Evolutionary conservation across 2,888 invertebrate species (phyloP), one percentile per base, ranked within the genome.

Genomic region (Dicranocentrus wangi): DNA sequence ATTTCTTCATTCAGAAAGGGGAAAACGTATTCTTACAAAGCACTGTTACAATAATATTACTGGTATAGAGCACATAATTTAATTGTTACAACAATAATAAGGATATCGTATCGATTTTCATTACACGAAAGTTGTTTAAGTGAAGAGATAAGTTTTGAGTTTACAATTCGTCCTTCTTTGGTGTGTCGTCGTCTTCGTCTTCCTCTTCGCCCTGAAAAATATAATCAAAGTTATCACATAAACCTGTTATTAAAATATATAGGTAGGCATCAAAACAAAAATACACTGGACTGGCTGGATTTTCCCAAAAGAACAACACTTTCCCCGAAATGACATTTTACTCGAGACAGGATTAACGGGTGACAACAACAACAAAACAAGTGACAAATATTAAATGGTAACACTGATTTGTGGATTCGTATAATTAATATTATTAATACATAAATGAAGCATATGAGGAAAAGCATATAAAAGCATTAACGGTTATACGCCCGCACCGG

Each of bases 121-220:
- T 61, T 61, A 61, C 19, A 32, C 61, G 65, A 42, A 13, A 42
- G 21, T 19, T 65, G 13, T 23, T 3, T 42, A 65, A 42, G 23
- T 28, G 3, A 61, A 61, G 21, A 28, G 28, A 72, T 43, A 23
- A 77, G 23, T 82, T 93, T 94, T 43, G 32, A 77, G 23, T 82
- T 93, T 94, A 94, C 91, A 94, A 91, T 90, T 94, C 94, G 89
- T 94, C 94, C 88, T 93, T 93, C 88, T 92, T 90, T 87, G 93
- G 92, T 87, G 91, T 89, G 87, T 93, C 93, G 66, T 94, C 93
- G 82, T 94, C 94, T 87, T 94, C 93, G 55, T 93, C 93, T 85
- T 92, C 92, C 87, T 93, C 92, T 82, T 91, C 91, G 83, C 90
- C 90, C 90, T 90, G 85, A 17, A 53, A 25, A 28, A 58, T 27